phyloP scores from a whole-genome alignment of 2,113 vertebrate species.

The Ibidorhyncha struthersii region DNA sequence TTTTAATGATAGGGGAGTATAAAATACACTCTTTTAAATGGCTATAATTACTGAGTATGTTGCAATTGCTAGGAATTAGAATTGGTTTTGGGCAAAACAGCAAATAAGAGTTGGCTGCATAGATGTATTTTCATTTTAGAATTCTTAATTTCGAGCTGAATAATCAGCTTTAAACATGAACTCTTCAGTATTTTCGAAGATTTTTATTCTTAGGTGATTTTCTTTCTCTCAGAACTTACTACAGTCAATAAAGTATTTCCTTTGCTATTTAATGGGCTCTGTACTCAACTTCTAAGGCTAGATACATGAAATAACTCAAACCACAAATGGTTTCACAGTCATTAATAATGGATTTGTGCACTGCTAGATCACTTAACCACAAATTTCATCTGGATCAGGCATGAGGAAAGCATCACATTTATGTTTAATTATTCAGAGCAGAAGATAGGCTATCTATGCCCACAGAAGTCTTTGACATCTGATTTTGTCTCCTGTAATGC shows the following conservation, averaged over 20 bases:
- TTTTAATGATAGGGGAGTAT: not conserved
- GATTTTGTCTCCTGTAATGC: not conserved
- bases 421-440: not conserved
- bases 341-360: not conserved
- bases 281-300: not conserved
- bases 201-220: not conserved
- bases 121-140: not conserved
- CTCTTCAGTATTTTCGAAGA: not conserved
- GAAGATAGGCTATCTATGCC: not conserved
- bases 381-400: not conserved
- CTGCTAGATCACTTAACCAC: not conserved
- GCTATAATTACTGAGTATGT: not conserved
- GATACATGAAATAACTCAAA: not conserved
- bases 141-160: not conserved
- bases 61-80: not conserved
- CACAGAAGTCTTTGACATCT: not conserved
- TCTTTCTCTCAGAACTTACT: not conserved
- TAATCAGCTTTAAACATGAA: not conserved
- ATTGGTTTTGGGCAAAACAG: not conserved
- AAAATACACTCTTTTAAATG: not conserved
- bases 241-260: not conserved
- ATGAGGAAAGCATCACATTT: not conserved
- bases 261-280: not conserved
- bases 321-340: not conserved
- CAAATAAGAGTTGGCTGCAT: not conserved